These are phyloP conservation scores for Margarornis squamiger DNA, from an alignment of 2,797 vertebrate genomes.

Conservation along the genomic window DNA sequence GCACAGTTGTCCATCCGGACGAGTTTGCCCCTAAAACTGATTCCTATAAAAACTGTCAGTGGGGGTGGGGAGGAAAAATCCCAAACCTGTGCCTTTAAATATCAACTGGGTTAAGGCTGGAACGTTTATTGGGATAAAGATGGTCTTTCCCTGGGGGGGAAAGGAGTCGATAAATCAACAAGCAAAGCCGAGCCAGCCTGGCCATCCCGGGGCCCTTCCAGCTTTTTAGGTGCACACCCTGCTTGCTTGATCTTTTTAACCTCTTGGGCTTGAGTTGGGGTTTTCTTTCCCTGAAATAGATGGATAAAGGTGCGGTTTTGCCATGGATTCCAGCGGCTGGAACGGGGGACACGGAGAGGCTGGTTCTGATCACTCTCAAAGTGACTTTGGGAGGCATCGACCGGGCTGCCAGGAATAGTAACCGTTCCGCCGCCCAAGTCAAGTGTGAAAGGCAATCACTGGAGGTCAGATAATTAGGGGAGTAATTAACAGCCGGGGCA, in stretches of 20 bases:
- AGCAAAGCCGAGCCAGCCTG: neutral
- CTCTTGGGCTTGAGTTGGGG: neutral
- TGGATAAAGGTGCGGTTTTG: neutral
- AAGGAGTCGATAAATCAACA: neutral
- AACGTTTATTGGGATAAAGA: neutral
- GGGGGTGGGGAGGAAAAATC: neutral
- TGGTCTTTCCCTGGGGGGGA: neutral
- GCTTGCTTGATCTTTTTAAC: accelerated
- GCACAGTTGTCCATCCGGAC: neutral
- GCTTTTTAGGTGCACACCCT: accelerated
- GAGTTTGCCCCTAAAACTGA: neutral
- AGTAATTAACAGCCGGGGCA: neutral
- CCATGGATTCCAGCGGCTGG: neutral
- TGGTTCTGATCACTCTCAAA: neutral
- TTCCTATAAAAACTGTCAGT: accelerated
- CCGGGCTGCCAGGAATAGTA: constrained; percentile 12
- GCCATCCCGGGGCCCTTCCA: neutral
- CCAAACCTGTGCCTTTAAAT: neutral
- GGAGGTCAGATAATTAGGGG: constrained; percentile 40
- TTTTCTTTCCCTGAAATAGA: neutral
- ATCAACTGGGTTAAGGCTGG: neutral
- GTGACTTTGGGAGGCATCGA: constrained; percentile 68
- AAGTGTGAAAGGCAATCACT: constrained; percentile 65
- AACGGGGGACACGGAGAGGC: neutral
- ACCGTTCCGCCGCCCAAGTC: neutral